A percentile compares a stretch with the other conserved stretches of the same genome.
These are phyloP conservation scores for Choloepus didactylus DNA, from an alignment of 2,797 vertebrate species.

Conservation along the genomic window DNA sequence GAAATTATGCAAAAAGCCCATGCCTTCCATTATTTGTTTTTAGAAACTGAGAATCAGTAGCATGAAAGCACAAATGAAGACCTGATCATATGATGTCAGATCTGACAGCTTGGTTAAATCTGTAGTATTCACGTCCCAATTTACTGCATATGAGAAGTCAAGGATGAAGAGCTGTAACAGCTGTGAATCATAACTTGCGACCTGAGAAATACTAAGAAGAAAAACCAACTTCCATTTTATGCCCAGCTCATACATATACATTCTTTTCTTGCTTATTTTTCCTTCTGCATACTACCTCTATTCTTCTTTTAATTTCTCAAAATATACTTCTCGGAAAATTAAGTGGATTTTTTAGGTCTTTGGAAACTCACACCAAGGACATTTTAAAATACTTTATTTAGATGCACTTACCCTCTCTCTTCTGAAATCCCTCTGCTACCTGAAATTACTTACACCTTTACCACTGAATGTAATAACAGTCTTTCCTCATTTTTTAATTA, in stretches of 20 bases:
- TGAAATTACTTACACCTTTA: not conserved
- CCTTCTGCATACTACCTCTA: not conserved
- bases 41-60: constrained; percentile 30
- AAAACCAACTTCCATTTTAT: not conserved
- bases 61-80: constrained; percentile 33
- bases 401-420: not conserved
- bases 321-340: not conserved
- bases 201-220: not conserved
- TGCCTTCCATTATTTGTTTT: constrained; percentile 22
- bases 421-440: not conserved
- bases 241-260: not conserved
- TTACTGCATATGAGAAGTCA: not conserved
- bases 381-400: not conserved
- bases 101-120: constrained; percentile 22
- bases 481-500: constrained; percentile 38
- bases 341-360: not conserved
- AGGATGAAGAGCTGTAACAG: not conserved
- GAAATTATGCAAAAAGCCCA: not conserved
- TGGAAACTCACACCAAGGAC: not conserved
- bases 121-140: constrained; percentile 21
- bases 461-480: not conserved
- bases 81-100: not conserved
- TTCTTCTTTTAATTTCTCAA: not conserved
- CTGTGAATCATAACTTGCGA: not conserved
- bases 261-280: not conserved